Evolutionary conservation across 2,797 vertebrate species (phyloP).

Genomic region (Phataginus tricuspis): DNA sequence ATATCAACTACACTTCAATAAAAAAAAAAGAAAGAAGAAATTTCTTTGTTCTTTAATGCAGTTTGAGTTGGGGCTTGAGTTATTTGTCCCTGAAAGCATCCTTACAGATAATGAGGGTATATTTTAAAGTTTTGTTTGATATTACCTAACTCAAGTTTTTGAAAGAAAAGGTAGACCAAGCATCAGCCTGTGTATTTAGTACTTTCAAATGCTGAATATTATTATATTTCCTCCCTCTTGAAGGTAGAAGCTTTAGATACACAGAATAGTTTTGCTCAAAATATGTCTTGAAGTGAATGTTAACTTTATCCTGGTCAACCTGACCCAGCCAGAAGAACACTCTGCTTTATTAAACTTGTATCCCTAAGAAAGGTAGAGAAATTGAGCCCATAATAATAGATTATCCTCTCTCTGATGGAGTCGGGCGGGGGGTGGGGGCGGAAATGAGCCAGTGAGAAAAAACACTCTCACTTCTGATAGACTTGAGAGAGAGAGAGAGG

Average conservation of each 20-base stretch:
- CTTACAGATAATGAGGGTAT: neutral
- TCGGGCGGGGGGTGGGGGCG: too few relatives aligned
- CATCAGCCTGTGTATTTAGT: neutral
- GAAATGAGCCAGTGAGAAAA: neutral
- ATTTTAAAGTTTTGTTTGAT: conserved; percentile 28
- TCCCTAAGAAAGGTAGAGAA: neutral
- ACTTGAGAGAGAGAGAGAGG: neutral
- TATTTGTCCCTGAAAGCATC: neutral
- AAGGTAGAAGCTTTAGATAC: conserved; percentile 5
- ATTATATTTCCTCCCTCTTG: neutral
- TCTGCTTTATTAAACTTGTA: conserved; percentile 1
- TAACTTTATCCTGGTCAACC: conserved; percentile 37
- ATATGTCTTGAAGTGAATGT: neutral
- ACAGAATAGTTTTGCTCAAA: conserved; percentile 13
- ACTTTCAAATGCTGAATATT: conserved; percentile 21
- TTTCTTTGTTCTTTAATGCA: neutral
- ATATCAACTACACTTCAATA: too few relatives aligned
- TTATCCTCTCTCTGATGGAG: neutral
- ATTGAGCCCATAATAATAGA: neutral
- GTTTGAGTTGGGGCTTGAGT: neutral
- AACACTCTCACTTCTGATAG: neutral
- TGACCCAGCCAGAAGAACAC: conserved; percentile 29
- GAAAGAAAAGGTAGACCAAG: neutral
- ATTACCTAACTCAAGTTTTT: neutral
- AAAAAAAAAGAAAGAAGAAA: too few relatives aligned